Evolutionary conservation across 2,113 vertebrate genomes (phyloP), one percentile per base, ranked within the genome.

Genomic region (Nycticryphes semicollaris): DNA sequence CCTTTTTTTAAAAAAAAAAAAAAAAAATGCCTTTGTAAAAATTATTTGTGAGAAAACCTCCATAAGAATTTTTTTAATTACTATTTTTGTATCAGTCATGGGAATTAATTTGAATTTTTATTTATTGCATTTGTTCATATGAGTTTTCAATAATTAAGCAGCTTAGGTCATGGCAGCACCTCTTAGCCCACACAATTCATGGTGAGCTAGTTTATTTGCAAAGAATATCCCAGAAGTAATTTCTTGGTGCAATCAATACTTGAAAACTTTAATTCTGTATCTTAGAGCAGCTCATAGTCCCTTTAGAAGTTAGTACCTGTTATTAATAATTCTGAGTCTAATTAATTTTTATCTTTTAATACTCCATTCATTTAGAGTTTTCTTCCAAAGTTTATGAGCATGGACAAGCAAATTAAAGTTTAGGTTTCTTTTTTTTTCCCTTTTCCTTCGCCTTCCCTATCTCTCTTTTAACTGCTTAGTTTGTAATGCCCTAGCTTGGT

Each of bases 101-200:
- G 75, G 24, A 64, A 30, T 30, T 63, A 37, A 54, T 27, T 9
- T 27, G 53, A 54, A 28, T 88, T 10, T 37, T 63, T 7, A 63
- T 69, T 90, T 74, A 50, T 77, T 53, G 54, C 14, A 72, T 66
- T 90, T 87, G 31, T 25, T 84, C 30, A 8, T 56, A 33, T 69
- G 54, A 28, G 24, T 90, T 84, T 94, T 98, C 59, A 95, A 39
- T 88, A 96, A 93, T 94, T 87, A 91, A 89, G 48, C 28, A 39
- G 19, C 30, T 94, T 85, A 50, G 72, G 22, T 67, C 53, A 30
- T 84, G 82, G 50, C 43, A 81, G 31, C 20, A 93, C 35, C 43
- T 90, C 96, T 76, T 93, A 67, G 57, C 41, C 95, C 45, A 51
- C 25, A 23, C 87, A 69, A 16, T 84, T 62, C 33, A 16, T 51